Percentiles rank a stretch among this genome's conserved stretches.
phyloP scores from a whole-genome alignment of 2,113 vertebrate species.

The Hydropotes inermis region DNA sequence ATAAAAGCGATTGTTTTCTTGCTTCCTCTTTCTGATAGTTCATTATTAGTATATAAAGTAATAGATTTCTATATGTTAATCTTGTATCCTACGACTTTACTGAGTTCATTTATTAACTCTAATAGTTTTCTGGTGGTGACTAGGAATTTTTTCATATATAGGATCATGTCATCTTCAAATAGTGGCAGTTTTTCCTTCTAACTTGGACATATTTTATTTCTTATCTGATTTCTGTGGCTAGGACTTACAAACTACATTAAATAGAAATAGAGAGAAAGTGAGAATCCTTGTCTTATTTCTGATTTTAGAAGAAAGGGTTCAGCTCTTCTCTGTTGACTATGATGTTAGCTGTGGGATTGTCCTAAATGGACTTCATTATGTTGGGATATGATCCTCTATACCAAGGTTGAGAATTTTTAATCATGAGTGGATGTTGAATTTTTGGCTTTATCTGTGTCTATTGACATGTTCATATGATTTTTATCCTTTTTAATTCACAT shows the following conservation, averaged over 20 bases:
- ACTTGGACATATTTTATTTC: neutral
- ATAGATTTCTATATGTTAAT: neutral
- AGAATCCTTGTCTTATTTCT: neutral
- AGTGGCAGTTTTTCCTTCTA: neutral
- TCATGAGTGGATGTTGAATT: neutral
- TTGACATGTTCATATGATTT: neutral
- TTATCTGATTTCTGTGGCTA: neutral
- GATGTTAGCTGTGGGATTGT: neutral
- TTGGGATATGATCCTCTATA: neutral
- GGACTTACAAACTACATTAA: neutral
- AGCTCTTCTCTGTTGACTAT: neutral
- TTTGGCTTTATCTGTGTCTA: neutral
- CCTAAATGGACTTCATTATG: neutral
- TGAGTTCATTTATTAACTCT: neutral
- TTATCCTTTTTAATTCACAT: neutral
- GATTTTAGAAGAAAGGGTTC: neutral
- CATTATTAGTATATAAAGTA: neutral
- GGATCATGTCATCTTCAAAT: neutral
- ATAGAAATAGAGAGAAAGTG: neutral
- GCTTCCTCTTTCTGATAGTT: neutral
- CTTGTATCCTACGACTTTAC: neutral
- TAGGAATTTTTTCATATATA: neutral
- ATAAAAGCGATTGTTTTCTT: neutral
- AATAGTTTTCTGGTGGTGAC: neutral
- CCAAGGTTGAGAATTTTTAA: neutral